These are phyloP conservation scores for Agapostemon virescens DNA, from an alignment of 2,888 invertebrate genomes.

Conservation along the genomic window DNA sequence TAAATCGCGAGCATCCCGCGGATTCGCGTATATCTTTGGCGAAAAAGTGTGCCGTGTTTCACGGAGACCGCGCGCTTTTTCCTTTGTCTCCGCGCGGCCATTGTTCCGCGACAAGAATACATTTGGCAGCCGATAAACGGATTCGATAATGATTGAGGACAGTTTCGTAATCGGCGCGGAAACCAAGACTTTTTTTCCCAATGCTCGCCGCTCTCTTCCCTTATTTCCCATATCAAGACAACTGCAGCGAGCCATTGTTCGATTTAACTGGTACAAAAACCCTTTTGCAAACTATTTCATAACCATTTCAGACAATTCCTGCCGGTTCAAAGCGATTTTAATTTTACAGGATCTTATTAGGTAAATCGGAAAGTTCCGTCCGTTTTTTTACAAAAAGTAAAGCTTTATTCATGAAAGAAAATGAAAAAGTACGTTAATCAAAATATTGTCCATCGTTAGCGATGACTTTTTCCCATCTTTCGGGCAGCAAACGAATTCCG, in stretches of 20 bases:
- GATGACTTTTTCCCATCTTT: too few species aligned
- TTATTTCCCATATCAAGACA: not conserved
- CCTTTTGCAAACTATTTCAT: not conserved
- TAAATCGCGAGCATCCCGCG: slow-evolving; percentile 43
- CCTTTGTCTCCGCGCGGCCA: not conserved
- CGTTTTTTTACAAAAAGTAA: too few species aligned
- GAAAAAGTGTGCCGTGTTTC: slow-evolving; percentile 22
- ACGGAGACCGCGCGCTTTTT: not conserved
- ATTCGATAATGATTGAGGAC: slow-evolving; percentile 13
- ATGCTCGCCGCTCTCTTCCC: too few species aligned
- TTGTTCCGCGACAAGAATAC: slow-evolving; percentile 13
- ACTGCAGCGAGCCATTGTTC: not conserved
- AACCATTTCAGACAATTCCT: not conserved
- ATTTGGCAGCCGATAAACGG: not conserved
- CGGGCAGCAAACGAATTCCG: too few species aligned
- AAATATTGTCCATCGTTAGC: too few species aligned
- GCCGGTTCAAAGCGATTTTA: not conserved
- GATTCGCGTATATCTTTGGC: slow-evolving; percentile 23
- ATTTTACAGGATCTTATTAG: too few species aligned
- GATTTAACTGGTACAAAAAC: not conserved
- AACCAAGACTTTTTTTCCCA: not conserved
- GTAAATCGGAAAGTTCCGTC: too few species aligned
- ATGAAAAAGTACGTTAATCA: too few species aligned
- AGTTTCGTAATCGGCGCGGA: not conserved
- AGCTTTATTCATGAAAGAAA: too few species aligned